Evolutionary conservation across 2,888 invertebrate species (phyloP).

Genomic region (Empis stercorea): DNA sequence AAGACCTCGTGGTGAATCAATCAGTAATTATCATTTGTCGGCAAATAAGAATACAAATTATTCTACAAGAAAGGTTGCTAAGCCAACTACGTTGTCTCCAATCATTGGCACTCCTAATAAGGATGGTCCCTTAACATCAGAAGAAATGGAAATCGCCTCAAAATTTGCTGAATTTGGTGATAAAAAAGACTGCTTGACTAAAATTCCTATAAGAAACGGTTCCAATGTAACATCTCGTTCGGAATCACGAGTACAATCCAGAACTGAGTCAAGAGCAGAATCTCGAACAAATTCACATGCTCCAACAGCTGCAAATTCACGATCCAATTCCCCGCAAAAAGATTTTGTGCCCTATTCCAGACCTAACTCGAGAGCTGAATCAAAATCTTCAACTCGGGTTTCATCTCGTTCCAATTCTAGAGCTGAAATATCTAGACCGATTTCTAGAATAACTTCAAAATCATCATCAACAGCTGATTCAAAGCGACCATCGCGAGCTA

Average conservation of each 20-base stretch:
- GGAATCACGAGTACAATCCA: conserved; percentile 15
- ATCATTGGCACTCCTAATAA: conserved; percentile 36
- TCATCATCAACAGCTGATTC: conserved; percentile 18
- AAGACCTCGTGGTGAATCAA: conserved; percentile 12
- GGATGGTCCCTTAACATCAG: conserved; percentile 19
- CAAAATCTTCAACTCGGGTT: conserved; percentile 22
- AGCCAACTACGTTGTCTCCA: conserved; percentile 32
- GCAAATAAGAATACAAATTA: background rate
- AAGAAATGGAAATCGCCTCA: conserved; percentile 13
- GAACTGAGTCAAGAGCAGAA: conserved; percentile 9
- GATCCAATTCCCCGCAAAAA: conserved; percentile 20
- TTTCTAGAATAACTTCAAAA: conserved; percentile 15
- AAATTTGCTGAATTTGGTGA: conserved; percentile 14
- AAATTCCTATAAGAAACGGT: conserved; percentile 27
- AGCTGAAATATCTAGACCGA: conserved; percentile 16
- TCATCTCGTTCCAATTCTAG: conserved; percentile 18
- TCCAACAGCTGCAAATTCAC: conserved; percentile 18
- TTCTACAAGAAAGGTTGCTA: conserved; percentile 26
- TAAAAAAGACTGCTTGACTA: conserved; percentile 24
- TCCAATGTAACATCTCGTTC: conserved; percentile 14
- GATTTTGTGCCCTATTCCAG: conserved; percentile 18
- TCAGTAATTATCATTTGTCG: conserved; percentile 7
- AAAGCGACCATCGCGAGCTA: conserved; percentile 7
- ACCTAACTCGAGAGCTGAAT: conserved; percentile 19
- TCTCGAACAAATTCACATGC: background rate